Conservation (phyloP, 2,888 invertebrate genomes). For the Eueremaeus valkanovi region DNA sequence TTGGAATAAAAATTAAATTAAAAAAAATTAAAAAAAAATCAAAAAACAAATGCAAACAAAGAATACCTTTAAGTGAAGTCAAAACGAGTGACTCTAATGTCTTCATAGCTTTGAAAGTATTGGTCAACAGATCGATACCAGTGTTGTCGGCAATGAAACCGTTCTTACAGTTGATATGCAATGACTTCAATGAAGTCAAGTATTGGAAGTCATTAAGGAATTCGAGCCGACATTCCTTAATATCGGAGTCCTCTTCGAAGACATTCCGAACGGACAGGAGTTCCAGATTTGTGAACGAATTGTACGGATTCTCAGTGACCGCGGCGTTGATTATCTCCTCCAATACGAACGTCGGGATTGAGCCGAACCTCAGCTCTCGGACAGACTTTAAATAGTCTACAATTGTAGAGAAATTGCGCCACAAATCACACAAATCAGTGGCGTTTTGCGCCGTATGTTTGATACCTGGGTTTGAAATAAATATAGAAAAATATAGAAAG, state of each 20-base stretch:
- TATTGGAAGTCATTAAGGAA: constrained; percentile 14
- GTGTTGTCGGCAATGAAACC: constrained; percentile 29
- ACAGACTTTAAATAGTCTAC: constrained; percentile 26
- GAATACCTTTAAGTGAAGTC: constrained; percentile 21
- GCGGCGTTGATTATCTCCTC: constrained; percentile 38
- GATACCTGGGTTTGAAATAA: too few species aligned
- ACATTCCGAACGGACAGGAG: constrained; percentile 34
- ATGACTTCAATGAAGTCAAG: constrained; percentile 11
- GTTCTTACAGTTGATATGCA: constrained; percentile 37
- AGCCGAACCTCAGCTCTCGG: constrained; percentile 37
- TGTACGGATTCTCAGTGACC: constrained; percentile 33
- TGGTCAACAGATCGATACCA: background rate
- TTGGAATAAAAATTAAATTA: background rate
- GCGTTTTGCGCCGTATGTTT: background rate
- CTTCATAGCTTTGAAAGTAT: constrained; percentile 19
- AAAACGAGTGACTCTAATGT: constrained; percentile 5
- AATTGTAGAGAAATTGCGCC: constrained; percentile 35
- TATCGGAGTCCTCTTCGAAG: constrained; percentile 38
- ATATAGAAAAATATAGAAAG: too few species aligned
- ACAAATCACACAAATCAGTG: constrained; percentile 30
- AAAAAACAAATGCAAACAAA: background rate
- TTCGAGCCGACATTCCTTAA: background rate
- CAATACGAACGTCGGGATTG: constrained; percentile 39
- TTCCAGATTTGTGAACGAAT: constrained; percentile 37
- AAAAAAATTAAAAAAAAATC: background rate